A percentile compares a stretch with the other conserved stretches of the same genome.
These are phyloP conservation scores for Callocephalon fimbriatum DNA, from an alignment of 2,113 vertebrate genomes.

Conservation along the genomic window DNA sequence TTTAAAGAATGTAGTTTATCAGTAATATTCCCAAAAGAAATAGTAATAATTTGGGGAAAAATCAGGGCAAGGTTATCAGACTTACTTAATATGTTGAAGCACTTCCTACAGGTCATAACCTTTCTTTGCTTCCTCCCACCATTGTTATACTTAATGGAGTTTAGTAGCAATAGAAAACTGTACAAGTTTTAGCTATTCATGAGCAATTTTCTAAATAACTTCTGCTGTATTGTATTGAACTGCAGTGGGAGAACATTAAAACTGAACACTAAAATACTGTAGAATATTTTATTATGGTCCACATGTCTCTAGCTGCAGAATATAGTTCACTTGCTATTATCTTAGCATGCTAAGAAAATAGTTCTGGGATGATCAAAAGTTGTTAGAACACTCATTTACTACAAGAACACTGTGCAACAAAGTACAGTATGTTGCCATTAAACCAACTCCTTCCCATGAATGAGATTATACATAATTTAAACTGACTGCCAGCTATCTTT, in stretches of 20 bases:
- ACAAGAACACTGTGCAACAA: not conserved
- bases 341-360: not conserved
- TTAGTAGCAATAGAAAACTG: not conserved
- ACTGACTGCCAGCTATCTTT: not conserved
- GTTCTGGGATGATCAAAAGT: not conserved
- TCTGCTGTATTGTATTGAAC: not conserved
- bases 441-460: not conserved
- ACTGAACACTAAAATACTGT: not conserved
- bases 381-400: not conserved
- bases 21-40: not conserved
- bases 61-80: not conserved
- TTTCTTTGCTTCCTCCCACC: not conserved
- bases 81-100: not conserved
- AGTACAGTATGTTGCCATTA: not conserved
- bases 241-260: not conserved
- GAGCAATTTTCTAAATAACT: not conserved
- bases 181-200: not conserved
- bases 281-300: not conserved
- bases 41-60: not conserved
- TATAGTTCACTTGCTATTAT: not conserved
- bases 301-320: not conserved
- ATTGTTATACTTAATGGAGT: not conserved
- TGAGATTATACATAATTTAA: not conserved
- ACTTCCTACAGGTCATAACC: not conserved
- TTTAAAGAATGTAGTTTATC: not conserved